phyloP scores from a whole-genome alignment of 92 coral and sea anemone genomes.

The Phenganax subtilis region DNA sequence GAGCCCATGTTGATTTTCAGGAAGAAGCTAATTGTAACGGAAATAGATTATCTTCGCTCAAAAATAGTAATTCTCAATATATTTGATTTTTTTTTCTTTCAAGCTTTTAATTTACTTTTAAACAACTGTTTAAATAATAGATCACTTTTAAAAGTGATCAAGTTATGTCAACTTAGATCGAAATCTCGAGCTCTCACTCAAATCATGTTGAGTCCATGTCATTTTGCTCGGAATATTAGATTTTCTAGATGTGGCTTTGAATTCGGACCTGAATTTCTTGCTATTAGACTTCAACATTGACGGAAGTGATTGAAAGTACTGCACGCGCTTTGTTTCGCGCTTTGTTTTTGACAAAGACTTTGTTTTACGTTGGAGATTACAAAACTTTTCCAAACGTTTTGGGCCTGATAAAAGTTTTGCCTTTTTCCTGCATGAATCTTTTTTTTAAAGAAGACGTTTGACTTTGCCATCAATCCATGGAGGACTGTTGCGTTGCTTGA shows the following conservation, averaged over 20 bases:
- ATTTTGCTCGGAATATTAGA: slow-evolving; percentile 38
- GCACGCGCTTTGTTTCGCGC: not conserved
- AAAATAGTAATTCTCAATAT: too few species aligned
- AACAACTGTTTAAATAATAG: too few species aligned
- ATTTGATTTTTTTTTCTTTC: too few species aligned
- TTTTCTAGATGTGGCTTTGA: not conserved
- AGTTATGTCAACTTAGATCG: too few species aligned
- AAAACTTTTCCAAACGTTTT: slow-evolving; percentile 40
- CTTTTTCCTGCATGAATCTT: slow-evolving; percentile 14
- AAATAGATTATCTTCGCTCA: too few species aligned
- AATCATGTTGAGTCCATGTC: slow-evolving; percentile 36
- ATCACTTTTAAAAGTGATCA: too few species aligned
- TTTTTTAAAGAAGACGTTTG: slow-evolving; percentile 23
- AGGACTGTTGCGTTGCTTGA: slow-evolving; percentile 34
- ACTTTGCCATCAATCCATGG: slow-evolving; percentile 41
- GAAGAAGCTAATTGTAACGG: too few species aligned
- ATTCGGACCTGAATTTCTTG: slow-evolving; percentile 17
- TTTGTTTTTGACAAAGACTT: slow-evolving; percentile 27
- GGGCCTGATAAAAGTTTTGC: slow-evolving; percentile 16
- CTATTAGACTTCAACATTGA: slow-evolving; percentile 11
- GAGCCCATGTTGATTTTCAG: too few species aligned
- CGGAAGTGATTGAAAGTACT: slow-evolving; percentile 30
- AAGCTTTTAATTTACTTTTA: too few species aligned
- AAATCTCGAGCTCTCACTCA: too few species aligned
- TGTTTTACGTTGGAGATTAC: slow-evolving; percentile 31